These are phyloP conservation scores for Leontopithecus rosalia DNA, from an alignment of 2,797 vertebrate genomes.

Conservation along the genomic window DNA sequence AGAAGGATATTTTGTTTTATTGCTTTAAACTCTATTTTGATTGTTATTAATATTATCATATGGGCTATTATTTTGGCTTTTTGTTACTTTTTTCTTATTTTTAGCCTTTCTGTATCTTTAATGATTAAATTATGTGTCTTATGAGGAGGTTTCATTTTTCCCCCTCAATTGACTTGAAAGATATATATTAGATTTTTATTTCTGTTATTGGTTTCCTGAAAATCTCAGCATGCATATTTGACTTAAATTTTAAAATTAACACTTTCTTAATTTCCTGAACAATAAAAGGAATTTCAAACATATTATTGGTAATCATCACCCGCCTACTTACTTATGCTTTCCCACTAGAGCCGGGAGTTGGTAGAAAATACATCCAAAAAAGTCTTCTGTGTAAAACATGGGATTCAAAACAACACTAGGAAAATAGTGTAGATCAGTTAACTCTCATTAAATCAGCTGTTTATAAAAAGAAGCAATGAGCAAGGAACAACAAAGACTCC, in stretches of 20 bases:
- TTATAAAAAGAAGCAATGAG: neutral
- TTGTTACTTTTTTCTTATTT: neutral
- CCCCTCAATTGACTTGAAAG: neutral
- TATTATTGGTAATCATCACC: neutral
- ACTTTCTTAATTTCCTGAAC: slow-evolving; percentile 29
- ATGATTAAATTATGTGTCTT: neutral
- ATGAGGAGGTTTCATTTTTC: neutral
- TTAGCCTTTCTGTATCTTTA: neutral
- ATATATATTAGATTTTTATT: slow-evolving; percentile 16
- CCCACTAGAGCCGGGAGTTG: neutral
- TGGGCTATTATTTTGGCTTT: neutral
- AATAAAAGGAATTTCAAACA: slow-evolving; percentile 40
- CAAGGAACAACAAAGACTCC: neutral
- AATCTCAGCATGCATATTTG: slow-evolving; percentile 34
- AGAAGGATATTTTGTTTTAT: neutral
- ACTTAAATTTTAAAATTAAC: slow-evolving; percentile 44
- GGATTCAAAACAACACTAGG: neutral
- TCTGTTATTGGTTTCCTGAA: slow-evolving; percentile 30
- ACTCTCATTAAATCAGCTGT: slow-evolving; percentile 6
- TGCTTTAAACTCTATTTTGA: neutral
- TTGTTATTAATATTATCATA: neutral
- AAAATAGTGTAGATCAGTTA: neutral
- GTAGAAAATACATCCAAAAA: neutral
- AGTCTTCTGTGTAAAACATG: neutral
- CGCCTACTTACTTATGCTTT: neutral